Evolutionary conservation across 2,888 invertebrate genomes (phyloP).

Genomic region (Cephus rjabovi): DNA sequence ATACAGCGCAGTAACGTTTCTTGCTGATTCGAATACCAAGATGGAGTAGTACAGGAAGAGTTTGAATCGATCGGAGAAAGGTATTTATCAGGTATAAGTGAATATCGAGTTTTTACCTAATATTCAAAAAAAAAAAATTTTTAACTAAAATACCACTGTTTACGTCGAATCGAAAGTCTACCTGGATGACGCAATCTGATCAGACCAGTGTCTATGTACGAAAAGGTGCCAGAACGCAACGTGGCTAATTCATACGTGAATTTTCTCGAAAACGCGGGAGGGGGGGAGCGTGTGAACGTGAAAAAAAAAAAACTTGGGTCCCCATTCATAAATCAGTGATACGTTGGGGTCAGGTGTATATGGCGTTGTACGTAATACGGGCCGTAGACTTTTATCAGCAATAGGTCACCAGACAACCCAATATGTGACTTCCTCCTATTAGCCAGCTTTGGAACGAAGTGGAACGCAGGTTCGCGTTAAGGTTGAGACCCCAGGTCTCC

Average conservation of each 20-base stretch:
- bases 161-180: background rate
- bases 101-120: background rate
- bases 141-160: background rate
- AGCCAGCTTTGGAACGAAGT: slow-evolving; percentile 10
- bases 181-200: background rate
- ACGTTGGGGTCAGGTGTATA: background rate
- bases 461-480: slow-evolving; percentile 33
- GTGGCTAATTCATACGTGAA: background rate
- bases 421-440: background rate
- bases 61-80: background rate
- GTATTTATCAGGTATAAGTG: background rate
- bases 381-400: background rate
- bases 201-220: background rate
- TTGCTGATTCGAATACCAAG: background rate
- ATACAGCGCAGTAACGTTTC: background rate
- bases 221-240: background rate
- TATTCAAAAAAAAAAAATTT: background rate
- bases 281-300: background rate
- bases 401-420: background rate
- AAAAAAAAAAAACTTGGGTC: background rate
- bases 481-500: slow-evolving; percentile 22
- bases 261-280: background rate
- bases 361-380: background rate
- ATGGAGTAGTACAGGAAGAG: background rate
- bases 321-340: background rate